Percentiles rank a stretch among this genome's conserved stretches.
These are phyloP conservation scores for Dioctria linearis DNA, from an alignment of 2,888 invertebrate genomes.

Conservation along the genomic window DNA sequence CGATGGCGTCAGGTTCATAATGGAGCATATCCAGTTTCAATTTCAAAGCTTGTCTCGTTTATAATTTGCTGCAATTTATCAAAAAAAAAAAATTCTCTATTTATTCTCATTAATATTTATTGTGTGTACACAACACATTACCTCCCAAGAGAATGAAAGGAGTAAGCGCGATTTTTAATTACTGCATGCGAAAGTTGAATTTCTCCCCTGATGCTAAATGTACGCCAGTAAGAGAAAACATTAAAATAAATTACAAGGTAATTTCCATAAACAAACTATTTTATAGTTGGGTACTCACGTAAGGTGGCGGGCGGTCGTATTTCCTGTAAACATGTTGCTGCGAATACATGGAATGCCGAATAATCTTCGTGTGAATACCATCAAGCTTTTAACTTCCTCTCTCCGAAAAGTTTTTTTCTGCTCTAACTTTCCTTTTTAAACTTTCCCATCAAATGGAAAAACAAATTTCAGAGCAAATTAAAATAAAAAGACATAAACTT, in stretches of 20 bases:
- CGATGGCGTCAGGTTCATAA: no score
- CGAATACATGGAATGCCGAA: slow-evolving; percentile 46
- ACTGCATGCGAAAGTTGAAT: no score
- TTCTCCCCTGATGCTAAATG: not conserved
- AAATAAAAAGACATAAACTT: slow-evolving; percentile 43
- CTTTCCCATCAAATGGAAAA: slow-evolving; percentile 32
- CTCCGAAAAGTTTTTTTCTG: slow-evolving; percentile 8
- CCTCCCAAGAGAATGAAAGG: no score
- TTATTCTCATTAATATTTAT: no score
- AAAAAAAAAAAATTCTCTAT: no score
- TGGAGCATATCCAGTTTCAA: no score
- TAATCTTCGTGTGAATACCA: slow-evolving; percentile 41
- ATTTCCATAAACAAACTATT: slow-evolving; percentile 58
- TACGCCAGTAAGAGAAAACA: not conserved
- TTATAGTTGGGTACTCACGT: slow-evolving; percentile 43
- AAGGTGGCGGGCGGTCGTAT: not conserved
- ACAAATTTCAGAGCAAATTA: slow-evolving; percentile 30
- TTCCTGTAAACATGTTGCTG: slow-evolving; percentile 17
- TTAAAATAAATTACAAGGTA: slow-evolving; percentile 51
- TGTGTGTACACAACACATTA: no score
- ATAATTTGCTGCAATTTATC: no score
- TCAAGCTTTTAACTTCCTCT: slow-evolving; percentile 44
- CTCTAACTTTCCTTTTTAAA: slow-evolving; percentile 39
- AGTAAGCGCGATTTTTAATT: no score
- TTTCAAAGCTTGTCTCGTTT: no score